Conservation (phyloP, 1,140 invertebrate species). For the Brachionus asplanchnoidis region DNA sequence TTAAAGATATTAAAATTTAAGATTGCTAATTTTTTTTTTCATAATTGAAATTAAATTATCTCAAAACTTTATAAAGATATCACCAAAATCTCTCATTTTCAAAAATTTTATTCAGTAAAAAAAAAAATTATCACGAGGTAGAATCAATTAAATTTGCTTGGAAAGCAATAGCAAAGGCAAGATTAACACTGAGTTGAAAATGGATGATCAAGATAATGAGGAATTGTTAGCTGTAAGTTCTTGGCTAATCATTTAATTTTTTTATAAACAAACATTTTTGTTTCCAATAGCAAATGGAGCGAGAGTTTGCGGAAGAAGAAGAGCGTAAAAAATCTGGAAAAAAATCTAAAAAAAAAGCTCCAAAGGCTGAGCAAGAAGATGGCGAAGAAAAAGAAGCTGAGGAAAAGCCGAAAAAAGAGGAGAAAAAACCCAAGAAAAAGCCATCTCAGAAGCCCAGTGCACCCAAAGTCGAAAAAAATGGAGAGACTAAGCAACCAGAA, state of each 20-base stretch:
- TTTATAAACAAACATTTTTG: neutral
- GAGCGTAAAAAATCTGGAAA: neutral
- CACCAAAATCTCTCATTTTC: neutral
- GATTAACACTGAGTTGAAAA: neutral
- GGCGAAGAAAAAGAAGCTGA: neutral
- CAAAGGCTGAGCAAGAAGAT: neutral
- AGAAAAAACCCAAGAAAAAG: slow-evolving; percentile 29
- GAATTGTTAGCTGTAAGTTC: neutral
- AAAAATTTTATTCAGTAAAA: neutral
- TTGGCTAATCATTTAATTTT: neutral
- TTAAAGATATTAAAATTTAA: neutral
- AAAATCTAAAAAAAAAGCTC: slow-evolving; percentile 25
- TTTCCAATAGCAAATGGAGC: slow-evolving; percentile 27
- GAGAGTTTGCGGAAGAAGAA: slow-evolving; percentile 20
- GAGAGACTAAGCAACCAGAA: neutral
- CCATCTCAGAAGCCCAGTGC: neutral
- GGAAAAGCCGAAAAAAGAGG: slow-evolving; percentile 31
- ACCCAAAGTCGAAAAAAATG: neutral
- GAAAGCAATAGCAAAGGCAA: neutral
- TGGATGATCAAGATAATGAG: neutral
- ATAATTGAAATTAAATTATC: neutral
- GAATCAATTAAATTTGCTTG: neutral
- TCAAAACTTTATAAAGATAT: neutral
- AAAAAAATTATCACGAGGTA: neutral
- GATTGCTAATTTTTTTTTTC: neutral